Evolutionary conservation across 2,113 vertebrate genomes (phyloP).

Genomic region (Siphamia tubifer): DNA sequence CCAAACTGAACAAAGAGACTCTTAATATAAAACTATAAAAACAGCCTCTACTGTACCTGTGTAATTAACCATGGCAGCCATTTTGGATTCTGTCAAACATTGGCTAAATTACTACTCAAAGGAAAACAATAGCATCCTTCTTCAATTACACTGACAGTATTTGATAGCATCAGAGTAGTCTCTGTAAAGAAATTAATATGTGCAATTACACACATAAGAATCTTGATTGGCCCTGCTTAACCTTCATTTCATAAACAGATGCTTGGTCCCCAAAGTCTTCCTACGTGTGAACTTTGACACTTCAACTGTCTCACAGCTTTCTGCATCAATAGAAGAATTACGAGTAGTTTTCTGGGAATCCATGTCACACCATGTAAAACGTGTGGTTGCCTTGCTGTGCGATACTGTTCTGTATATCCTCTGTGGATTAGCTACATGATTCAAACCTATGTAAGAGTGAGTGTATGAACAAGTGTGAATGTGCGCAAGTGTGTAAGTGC

Average conservation of each 20-base stretch:
- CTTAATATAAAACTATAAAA: too few relatives aligned
- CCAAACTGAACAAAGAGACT: conserved; percentile 18
- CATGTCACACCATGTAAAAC: conserved; percentile 8
- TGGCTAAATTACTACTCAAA: conserved; percentile 48
- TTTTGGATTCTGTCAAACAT: conserved; percentile 43
- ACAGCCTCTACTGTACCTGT: conserved; percentile 17
- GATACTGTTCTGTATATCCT: background rate
- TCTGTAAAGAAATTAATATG: conserved; percentile 17
- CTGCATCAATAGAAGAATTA: background rate
- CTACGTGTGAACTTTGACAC: conserved; percentile 4
- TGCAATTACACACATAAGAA: background rate
- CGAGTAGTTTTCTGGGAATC: conserved; percentile 13
- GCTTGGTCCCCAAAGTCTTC: background rate
- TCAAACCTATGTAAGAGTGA: background rate
- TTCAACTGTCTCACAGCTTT: conserved; percentile 8
- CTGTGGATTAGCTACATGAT: conserved; percentile 22
- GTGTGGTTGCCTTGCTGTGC: background rate
- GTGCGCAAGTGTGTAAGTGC: background rate
- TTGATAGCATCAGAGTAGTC: conserved; percentile 15
- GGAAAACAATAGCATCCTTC: conserved; percentile 51
- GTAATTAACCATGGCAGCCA: conserved; percentile 58
- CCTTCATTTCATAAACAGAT: background rate
- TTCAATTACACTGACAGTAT: conserved; percentile 33
- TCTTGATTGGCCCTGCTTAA: background rate
- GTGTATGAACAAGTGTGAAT: conserved; percentile 4